These are phyloP conservation scores for Hiodon alosoides DNA, from an alignment of 2,113 vertebrate species.

Conservation along the genomic window DNA sequence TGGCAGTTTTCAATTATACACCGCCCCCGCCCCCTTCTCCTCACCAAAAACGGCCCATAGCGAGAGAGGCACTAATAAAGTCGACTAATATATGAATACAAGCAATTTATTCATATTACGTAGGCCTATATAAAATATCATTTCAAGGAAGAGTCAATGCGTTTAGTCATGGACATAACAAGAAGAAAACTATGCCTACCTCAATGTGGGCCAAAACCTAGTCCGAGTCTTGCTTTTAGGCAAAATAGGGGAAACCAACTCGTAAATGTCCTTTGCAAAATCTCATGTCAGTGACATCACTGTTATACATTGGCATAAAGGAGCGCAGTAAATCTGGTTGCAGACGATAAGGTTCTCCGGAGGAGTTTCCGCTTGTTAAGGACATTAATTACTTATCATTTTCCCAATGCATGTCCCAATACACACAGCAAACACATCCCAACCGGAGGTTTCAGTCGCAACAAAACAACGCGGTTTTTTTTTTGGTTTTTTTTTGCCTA, in stretches of 20 bases:
- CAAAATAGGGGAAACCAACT: not conserved
- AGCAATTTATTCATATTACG: too few relatives aligned
- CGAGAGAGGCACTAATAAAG: not conserved
- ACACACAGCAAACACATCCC: slow-evolving; percentile 38
- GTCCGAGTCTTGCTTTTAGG: not conserved
- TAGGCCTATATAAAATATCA: not conserved
- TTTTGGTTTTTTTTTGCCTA: not conserved
- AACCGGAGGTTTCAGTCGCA: not conserved
- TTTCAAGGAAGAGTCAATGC: not conserved
- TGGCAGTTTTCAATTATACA: slow-evolving; percentile 85
- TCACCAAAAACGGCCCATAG: not conserved
- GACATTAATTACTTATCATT: slow-evolving; percentile 68
- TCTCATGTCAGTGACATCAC: slow-evolving; percentile 58
- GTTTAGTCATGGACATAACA: not conserved
- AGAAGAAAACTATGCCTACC: too few relatives aligned
- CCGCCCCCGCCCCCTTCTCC: slow-evolving; percentile 60
- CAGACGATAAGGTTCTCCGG: slow-evolving; percentile 65
- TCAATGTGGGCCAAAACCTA: too few relatives aligned
- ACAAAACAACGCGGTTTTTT: not conserved
- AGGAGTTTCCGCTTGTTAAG: slow-evolving; percentile 69
- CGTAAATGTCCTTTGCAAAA: slow-evolving; percentile 1
- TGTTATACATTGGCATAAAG: slow-evolving; percentile 53
- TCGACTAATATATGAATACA: too few relatives aligned
- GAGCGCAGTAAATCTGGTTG: slow-evolving; percentile 51
- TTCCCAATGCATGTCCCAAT: slow-evolving; percentile 37